Evolutionary conservation across 2,113 vertebrate genomes (phyloP).

Genomic region (Anser cygnoides): DNA sequence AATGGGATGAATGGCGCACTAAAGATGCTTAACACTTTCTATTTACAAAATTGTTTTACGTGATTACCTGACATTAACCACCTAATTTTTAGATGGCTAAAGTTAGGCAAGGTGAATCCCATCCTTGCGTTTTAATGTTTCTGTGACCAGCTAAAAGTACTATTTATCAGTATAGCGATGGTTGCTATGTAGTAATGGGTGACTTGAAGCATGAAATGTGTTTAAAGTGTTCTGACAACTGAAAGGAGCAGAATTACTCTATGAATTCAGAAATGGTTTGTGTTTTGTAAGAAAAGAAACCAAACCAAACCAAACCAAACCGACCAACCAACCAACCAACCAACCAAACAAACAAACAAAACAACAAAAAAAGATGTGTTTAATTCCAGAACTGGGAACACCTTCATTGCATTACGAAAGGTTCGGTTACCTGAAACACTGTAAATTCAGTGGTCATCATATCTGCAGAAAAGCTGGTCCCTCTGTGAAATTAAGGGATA

Average conservation of each 20-base stretch:
- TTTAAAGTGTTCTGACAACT: conserved; percentile 46
- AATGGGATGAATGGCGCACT: neutral
- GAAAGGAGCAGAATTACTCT: neutral
- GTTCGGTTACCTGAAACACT: neutral
- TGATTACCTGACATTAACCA: neutral
- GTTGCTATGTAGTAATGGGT: neutral
- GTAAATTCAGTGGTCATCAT: neutral
- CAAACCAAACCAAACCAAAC: too few species aligned
- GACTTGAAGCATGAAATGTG: conserved; percentile 36
- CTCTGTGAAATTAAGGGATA: neutral
- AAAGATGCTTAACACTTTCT: neutral
- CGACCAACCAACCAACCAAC: too few species aligned
- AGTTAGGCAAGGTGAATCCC: neutral
- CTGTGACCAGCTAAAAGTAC: conserved; percentile 6
- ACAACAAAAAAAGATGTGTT: neutral
- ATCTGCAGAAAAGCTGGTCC: neutral
- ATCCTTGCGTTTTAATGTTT: neutral
- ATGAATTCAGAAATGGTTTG: neutral
- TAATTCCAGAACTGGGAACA: neutral
- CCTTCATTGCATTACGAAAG: neutral
- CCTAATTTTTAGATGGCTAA: neutral
- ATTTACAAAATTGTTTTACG: neutral
- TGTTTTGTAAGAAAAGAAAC: neutral
- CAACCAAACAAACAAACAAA: too few species aligned
- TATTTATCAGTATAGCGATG: conserved; percentile 13